Evolutionary conservation across 2,888 invertebrate species (phyloP).

Genomic region (Pandemis heparana): DNA sequence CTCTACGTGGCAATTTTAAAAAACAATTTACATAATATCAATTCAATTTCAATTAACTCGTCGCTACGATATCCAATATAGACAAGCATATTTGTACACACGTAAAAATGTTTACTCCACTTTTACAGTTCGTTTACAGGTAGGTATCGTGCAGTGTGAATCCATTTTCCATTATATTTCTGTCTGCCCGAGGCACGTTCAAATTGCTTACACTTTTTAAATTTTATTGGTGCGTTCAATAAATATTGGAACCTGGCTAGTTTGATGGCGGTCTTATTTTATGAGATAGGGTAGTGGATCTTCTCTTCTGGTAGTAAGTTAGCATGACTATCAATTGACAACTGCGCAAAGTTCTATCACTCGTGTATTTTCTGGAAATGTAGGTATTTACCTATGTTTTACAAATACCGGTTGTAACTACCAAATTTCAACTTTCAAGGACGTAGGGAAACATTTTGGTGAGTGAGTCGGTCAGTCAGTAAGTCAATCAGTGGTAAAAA

Average conservation of each 20-base stretch:
- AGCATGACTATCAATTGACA: no score
- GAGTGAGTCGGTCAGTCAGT: no score
- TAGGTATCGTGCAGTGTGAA: conserved; percentile 22
- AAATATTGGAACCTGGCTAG: not conserved
- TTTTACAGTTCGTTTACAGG: conserved; percentile 12
- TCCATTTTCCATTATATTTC: conserved; percentile 29
- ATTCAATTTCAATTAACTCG: conserved; percentile 21
- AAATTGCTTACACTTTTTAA: conserved; percentile 15
- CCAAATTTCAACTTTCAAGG: no score
- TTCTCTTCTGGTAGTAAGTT: no score
- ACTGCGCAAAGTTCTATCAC: no score
- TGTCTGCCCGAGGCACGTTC: conserved; percentile 16
- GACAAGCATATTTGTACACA: conserved; percentile 16
- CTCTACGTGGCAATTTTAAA: conserved; percentile 11
- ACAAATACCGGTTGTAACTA: no score
- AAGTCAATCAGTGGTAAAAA: no score
- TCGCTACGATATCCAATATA: conserved; percentile 12
- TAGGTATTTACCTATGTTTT: no score
- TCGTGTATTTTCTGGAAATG: no score
- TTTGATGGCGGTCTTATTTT: not conserved
- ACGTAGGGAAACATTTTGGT: no score
- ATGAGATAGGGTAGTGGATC: no score
- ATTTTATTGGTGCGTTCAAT: not conserved
- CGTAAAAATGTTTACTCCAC: conserved; percentile 26
- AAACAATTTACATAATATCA: conserved; percentile 25